phyloP scores from a whole-genome alignment of 2,797 vertebrate genomes.

The Anguilla marmorata region DNA sequence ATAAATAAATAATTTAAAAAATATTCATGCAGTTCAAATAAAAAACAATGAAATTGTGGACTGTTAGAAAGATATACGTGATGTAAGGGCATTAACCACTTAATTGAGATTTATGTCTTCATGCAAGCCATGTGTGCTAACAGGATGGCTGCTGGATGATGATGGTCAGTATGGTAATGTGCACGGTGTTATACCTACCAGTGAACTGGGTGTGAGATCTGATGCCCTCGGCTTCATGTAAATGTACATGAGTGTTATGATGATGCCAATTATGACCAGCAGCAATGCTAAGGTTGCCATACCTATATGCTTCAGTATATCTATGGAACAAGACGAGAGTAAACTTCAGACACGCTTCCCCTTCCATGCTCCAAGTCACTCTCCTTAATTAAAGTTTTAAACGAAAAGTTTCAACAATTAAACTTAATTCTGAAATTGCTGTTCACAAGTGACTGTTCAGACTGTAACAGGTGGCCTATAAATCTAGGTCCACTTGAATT shows the following conservation, averaged over 20 bases:
- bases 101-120: neutral
- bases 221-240: conserved; percentile 11
- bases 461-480: neutral
- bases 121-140: neutral
- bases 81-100: neutral
- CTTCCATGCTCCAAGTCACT: neutral
- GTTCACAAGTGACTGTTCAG: neutral
- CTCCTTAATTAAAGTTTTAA: neutral
- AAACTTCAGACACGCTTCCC: neutral
- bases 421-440: neutral
- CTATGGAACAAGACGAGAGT: neutral
- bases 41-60: neutral
- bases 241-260: neutral
- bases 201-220: conserved; percentile 26
- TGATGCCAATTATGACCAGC: conserved; percentile 5
- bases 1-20: no score
- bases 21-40: neutral
- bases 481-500: neutral
- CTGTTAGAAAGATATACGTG: neutral
- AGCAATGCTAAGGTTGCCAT: conserved; percentile 32
- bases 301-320: neutral
- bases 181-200: conserved; percentile 45
- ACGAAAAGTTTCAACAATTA: neutral
- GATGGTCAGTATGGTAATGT: neutral
- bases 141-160: neutral